Evolutionary conservation across 2,113 vertebrate genomes (phyloP).

Genomic region (Pipa parva): DNA sequence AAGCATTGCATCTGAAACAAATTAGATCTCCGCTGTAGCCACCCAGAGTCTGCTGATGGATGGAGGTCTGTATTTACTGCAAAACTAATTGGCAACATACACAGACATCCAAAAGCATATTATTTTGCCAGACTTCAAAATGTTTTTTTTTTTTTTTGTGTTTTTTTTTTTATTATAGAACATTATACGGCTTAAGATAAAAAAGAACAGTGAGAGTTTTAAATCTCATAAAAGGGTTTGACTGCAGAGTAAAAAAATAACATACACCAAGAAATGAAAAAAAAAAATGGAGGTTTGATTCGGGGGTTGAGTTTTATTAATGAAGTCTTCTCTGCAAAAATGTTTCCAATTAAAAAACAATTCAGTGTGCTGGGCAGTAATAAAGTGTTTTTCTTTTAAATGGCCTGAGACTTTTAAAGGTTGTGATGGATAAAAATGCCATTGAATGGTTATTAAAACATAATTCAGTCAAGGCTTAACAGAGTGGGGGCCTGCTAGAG

Average conservation of each 20-base stretch:
- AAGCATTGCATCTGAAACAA: conserved; percentile 92
- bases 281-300: conserved; percentile 57
- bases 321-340: conserved; percentile 67
- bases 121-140: conserved; percentile 78
- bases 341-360: conserved; percentile 79
- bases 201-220: conserved; percentile 73
- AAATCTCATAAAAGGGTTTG: conserved; percentile 77
- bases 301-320: conserved; percentile 69
- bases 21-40: conserved; percentile 91
- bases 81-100: conserved; percentile 98
- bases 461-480: conserved; percentile 63
- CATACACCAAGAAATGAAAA: conserved; percentile 59
- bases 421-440: conserved; percentile 52
- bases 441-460: conserved; percentile 60
- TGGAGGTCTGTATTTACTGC: conserved; percentile 94
- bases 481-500: conserved; percentile 50
- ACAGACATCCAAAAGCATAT: conserved; percentile 77
- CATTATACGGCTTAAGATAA: conserved; percentile 71
- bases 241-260: conserved; percentile 70
- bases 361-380: conserved; percentile 62
- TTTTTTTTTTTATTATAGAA: conserved; percentile 70
- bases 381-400: conserved; percentile 61
- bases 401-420: conserved; percentile 55
- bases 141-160: conserved; percentile 60
- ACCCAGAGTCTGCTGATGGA: conserved; percentile 98